Evolutionary conservation across 2,888 invertebrate genomes (phyloP).

Genomic region (Latrodectus hesperus): DNA sequence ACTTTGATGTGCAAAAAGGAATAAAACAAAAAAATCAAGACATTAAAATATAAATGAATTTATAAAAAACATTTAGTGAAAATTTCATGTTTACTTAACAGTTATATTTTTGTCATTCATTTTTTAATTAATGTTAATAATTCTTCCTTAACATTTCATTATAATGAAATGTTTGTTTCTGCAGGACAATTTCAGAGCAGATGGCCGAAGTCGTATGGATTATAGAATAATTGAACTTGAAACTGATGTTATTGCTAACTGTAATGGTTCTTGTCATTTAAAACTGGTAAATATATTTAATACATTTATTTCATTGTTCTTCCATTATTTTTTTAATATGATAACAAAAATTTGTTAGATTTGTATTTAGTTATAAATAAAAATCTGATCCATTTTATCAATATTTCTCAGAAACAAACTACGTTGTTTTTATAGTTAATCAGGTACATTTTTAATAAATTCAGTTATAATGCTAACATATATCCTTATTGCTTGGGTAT

Average conservation of each 20-base stretch:
- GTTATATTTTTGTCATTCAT: too few relatives aligned
- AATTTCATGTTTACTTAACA: not conserved
- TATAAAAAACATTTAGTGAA: not conserved
- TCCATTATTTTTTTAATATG: too few relatives aligned
- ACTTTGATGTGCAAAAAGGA: not conserved
- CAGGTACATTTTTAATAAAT: not conserved
- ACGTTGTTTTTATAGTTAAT: too few relatives aligned
- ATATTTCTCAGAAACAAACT: too few relatives aligned
- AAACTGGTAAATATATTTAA: slow-evolving; percentile 77
- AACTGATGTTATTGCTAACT: slow-evolving; percentile 87
- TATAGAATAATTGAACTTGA: slow-evolving; percentile 91
- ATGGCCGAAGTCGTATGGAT: slow-evolving; percentile 86
- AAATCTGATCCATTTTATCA: too few relatives aligned
- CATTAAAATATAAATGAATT: not conserved
- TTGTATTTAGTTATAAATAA: too few relatives aligned
- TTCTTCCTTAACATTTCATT: not conserved
- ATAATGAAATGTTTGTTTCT: slow-evolving; percentile 74
- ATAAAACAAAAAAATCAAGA: not conserved
- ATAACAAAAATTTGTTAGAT: too few relatives aligned
- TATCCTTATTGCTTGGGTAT: not conserved
- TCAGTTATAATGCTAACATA: not conserved
- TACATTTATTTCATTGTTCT: too few relatives aligned
- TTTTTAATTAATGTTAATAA: not conserved
- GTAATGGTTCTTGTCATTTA: slow-evolving; percentile 89
- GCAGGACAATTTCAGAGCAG: slow-evolving; percentile 89